phyloP scores from a whole-genome alignment of 2,113 vertebrate species.

The Trichomycterus rosablanca region DNA sequence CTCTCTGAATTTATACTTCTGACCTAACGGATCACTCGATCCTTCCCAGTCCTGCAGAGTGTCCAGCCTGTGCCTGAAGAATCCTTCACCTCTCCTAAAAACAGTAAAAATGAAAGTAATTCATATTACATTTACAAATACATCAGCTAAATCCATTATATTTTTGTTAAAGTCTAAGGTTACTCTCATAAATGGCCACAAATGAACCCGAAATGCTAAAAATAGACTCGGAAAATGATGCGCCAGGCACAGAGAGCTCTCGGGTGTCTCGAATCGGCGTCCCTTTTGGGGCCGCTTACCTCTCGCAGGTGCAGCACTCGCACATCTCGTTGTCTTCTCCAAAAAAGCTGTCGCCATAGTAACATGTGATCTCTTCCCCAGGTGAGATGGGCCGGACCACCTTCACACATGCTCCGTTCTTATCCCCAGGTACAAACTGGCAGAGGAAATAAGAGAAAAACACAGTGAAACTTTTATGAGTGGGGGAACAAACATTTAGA shows the following conservation, averaged over 20 bases:
- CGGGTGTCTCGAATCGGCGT: neutral
- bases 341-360: constrained; percentile 90
- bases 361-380: constrained; percentile 89
- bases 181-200: too few relatives aligned
- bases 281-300: constrained; percentile 58
- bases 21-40: constrained; percentile 57
- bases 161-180: too few relatives aligned
- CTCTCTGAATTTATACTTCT: constrained; percentile 83
- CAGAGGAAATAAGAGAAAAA: neutral
- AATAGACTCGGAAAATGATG: neutral
- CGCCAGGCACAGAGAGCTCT: neutral
- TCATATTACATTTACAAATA: too few relatives aligned
- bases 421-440: constrained; percentile 80
- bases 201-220: too few relatives aligned
- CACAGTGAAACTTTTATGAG: too few relatives aligned
- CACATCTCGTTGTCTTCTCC: constrained; percentile 90
- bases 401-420: constrained; percentile 83
- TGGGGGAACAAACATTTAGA: too few relatives aligned
- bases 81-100: constrained; percentile 80
- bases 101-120: neutral
- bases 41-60: constrained; percentile 58
- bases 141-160: too few relatives aligned
- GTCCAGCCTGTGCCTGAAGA: constrained; percentile 67
- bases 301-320: constrained; percentile 89
- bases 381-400: constrained; percentile 83